Base-by-base conservation (phyloP, 2,888 invertebrate genomes). In the Petrophora chlorosata region DNA sequence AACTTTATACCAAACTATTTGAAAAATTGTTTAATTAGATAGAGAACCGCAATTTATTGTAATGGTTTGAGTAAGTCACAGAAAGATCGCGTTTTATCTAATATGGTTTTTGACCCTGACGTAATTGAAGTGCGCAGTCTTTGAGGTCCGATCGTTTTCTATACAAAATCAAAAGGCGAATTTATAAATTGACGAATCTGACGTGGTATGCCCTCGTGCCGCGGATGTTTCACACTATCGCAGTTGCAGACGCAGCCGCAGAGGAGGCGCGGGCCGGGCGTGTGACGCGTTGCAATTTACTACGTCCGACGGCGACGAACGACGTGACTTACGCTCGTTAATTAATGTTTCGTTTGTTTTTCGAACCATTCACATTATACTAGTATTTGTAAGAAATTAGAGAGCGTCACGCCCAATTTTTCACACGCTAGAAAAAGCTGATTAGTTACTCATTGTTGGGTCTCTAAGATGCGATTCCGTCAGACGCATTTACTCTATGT, bases 161-260 rank as follows among this genome's bases (percentile, higher is more conserved):
- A 42, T 19, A 44, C 3, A 44, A 32, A 45, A 32, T 39, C 38
- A 38, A 14, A 5, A 17, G 7, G 28, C 10, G 28, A 7, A 26
- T 7, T 12, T 12, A 22, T 5, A 43, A 14, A 13, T 28, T 19
- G n/a, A 28, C 22, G 22, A 16, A 10, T 15, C 16, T 30, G 35
- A 8, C 17, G 26, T 14, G 46, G 33, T 28, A 19, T 34, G 33
- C 39, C 22, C 29, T n/a, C 25, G 30, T 17, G 41, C 34, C 30
- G 41, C 29, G n/a, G 38, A 39, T 50, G 53, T 59, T 54, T 50
- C 56, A 50, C 54, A 54, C 47, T 25, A 53, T 29, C 22, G 34
- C 39, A 9, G 14, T 5, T 17, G 40, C 17, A 1, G 15, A n/a
- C 34, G 22, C 14, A 25, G 22, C 23, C 3, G 25, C 26, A 10